Evolutionary conservation across 2,797 vertebrate species (phyloP).

Genomic region (Meda fulgida): DNA sequence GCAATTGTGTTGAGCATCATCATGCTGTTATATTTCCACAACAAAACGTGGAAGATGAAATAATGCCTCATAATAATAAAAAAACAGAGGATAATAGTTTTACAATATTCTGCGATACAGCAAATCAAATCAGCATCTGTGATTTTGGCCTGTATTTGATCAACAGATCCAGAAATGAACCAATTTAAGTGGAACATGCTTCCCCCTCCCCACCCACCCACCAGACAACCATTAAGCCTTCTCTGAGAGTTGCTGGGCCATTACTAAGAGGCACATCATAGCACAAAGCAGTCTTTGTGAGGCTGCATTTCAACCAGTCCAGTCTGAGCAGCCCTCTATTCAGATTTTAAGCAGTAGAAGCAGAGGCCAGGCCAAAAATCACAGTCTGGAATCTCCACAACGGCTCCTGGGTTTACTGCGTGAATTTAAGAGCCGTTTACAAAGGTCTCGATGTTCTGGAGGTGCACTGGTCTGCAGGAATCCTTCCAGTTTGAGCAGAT

Average conservation of each 20-base stretch:
- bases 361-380: slow-evolving; percentile 75
- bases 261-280: slow-evolving; percentile 69
- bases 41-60: background rate
- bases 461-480: slow-evolving; percentile 37
- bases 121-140: background rate
- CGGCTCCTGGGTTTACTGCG: slow-evolving; percentile 68
- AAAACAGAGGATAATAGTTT: background rate
- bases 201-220: too few species aligned
- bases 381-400: slow-evolving; percentile 75
- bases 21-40: background rate
- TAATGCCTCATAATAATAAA: background rate
- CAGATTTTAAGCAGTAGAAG: slow-evolving; percentile 69
- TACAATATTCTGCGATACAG: background rate
- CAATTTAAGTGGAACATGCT: slow-evolving; percentile 39
- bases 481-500: slow-evolving; percentile 18
- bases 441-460: slow-evolving; percentile 63
- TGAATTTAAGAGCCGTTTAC: slow-evolving; percentile 69
- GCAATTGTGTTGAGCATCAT: background rate
- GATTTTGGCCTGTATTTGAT: background rate
- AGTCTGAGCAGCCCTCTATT: slow-evolving; percentile 63
- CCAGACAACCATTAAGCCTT: slow-evolving; percentile 62
- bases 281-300: slow-evolving; percentile 79
- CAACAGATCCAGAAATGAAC: slow-evolving; percentile 5
- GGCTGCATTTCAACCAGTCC: slow-evolving; percentile 72
- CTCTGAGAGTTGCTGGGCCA: slow-evolving; percentile 68